Base-by-base conservation (phyloP, 2,113 vertebrate genomes). In the Ceyx margarethae region DNA sequence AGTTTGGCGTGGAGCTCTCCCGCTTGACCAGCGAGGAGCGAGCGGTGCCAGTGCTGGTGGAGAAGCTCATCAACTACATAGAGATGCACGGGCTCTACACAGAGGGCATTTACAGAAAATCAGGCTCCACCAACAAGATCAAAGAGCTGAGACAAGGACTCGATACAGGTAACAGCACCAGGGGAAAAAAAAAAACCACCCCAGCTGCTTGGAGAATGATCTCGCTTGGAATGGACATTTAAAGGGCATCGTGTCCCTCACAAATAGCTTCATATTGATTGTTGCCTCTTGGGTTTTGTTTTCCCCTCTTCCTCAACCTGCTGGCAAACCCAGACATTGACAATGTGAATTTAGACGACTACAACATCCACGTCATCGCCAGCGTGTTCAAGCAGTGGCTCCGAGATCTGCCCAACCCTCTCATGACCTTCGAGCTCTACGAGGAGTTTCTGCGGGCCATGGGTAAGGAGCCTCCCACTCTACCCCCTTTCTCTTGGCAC, bases 321-420 rank as follows among this genome's bases (percentile, higher is more conserved):
- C 56, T 93, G 94, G 66, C 46, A 56, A 80, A 72, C 87, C 9
- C 96, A 99, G 99, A 99, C 96, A 98, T 98, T 6, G 98, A 98
- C 43, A 98, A 74, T 37, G 98, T 99, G 85, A 99, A 98, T 96
- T 97, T 99, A 69, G 99, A 99, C 2, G 99, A 99, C 96, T 99
- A 99, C 97, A 99, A 99, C 96, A 99, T 99, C 96, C 99, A 99
- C 1, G 99, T 99, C 68, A 99, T 99, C 7, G 99, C 98, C 43
- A 99, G 99, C 6, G 99, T 99, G 25, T 99, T 99, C 96, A 99
- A 99, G 95, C 99, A 99, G 91, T 99, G 99, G 99, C 97, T 99
- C 77, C 97, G 99, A 50, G 99, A 99, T 81, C 97, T 99, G 85
- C 99, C 99, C 18, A 99, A 99, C 96, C 99, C 99, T 33, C 98